Conservation (phyloP, 2,888 invertebrate genomes). For the Epiblema foenella region DNA sequence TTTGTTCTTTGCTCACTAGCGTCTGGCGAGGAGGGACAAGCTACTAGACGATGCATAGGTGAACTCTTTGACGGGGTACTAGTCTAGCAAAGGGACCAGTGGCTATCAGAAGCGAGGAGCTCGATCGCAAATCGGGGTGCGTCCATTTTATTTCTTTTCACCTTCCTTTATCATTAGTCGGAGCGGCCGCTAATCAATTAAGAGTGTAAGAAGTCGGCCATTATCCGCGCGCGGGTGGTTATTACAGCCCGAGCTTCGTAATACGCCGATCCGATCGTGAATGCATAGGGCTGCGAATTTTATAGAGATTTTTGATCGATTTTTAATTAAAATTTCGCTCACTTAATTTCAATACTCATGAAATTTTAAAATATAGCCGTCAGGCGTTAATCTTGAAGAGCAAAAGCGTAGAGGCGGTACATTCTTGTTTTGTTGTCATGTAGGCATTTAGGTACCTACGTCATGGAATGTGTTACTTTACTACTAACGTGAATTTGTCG, state of each 20-base stretch:
- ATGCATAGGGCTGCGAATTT: slow-evolving; percentile 82
- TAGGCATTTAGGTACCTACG: slow-evolving; percentile 47
- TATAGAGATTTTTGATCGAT: slow-evolving; percentile 76
- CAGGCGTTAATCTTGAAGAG: slow-evolving; percentile 27
- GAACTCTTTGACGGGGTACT: slow-evolving; percentile 40
- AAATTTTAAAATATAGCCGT: slow-evolving; percentile 45
- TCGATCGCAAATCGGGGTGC: slow-evolving; percentile 78
- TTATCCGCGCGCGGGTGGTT: slow-evolving; percentile 82
- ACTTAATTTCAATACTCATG: slow-evolving; percentile 58
- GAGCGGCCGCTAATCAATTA: slow-evolving; percentile 85
- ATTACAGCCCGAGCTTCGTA: slow-evolving; percentile 80
- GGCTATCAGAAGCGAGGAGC: slow-evolving; percentile 68
- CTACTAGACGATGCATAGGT: slow-evolving; percentile 41
- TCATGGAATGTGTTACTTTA: slow-evolving; percentile 63
- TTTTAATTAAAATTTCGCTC: slow-evolving; percentile 73
- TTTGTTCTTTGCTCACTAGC: slow-evolving; percentile 56
- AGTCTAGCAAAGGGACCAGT: slow-evolving; percentile 63
- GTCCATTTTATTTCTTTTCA: slow-evolving; percentile 83
- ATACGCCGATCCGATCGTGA: slow-evolving; percentile 83
- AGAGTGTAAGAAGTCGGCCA: slow-evolving; percentile 84
- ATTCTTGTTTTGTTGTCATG: slow-evolving; percentile 54
- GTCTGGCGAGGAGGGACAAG: slow-evolving; percentile 46
- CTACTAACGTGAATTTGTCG: slow-evolving; percentile 75
- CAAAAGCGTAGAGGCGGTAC: slow-evolving; percentile 36
- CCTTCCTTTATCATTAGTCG: slow-evolving; percentile 84